Evolutionary conservation across 2,797 vertebrate species (phyloP), one percentile per base, ranked within the genome.

Genomic region (Neomorphus geoffroyi): DNA sequence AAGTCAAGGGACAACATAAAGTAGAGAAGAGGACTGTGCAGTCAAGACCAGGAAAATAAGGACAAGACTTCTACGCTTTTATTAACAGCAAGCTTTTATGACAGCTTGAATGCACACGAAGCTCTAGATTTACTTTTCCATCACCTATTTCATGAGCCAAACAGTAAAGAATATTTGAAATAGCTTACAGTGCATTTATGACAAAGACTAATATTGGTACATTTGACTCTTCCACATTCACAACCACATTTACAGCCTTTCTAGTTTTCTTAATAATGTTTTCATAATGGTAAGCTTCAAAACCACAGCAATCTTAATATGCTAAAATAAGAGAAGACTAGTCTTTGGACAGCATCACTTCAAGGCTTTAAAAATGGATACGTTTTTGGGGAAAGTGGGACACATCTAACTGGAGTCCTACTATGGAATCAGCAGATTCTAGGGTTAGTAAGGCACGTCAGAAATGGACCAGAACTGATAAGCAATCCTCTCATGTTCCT

Each of bases 1-100:
- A 87, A 82, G 53, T 23, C 39, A 61, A 41, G 39, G n/a, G 51
- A 69, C 35, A 53, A 17, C 30, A 35, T 10, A 2, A 19, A 56
- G 28, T 1, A 13, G 4, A 1, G 57, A 88, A 74, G 8, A 61
- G 9, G 14, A 66, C 18, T 0, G 0, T 37, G n/a, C 18, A 70
- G 32, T 33, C 39, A 48, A 46, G 46, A 61, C 39, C 56, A 80
- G 26, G 12, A 18, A 64, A 74, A 75, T 2, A 46, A 43, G 45
- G 53, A 24, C 53, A 78, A 70, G 57, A 53, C 33, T 10, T 45
- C 43, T 82, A 23, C 23, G 23, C 12, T 60, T 58, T 65, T 33
- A 33, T 37, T 67, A 73, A 43, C 12, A 33, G 58, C 1, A 61
- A 65, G 26, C n/a, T 77, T 70, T 77, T 37, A 48, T 1, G 19